Evolutionary conservation across 1,140 invertebrate species (phyloP).

Genomic region (Heliothis virescens): DNA sequence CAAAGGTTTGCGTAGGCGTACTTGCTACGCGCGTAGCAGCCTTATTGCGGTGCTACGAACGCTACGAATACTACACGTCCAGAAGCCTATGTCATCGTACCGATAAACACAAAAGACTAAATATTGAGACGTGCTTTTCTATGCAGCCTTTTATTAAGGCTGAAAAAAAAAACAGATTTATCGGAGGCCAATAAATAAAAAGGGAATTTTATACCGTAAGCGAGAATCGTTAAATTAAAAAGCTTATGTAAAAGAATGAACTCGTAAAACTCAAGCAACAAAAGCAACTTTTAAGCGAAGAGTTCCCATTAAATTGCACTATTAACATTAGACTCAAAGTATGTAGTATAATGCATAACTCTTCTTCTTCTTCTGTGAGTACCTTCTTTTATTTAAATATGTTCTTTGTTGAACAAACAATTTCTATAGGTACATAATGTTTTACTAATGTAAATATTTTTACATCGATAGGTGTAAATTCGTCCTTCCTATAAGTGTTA

Average conservation of each 20-base stretch:
- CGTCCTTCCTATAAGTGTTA: no score
- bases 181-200: not conserved
- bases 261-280: slow-evolving; percentile 6
- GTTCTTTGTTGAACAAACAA: no score
- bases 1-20: not conserved
- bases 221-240: slow-evolving; percentile 12
- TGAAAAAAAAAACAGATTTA: no score
- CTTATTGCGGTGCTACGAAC: not conserved
- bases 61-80: not conserved
- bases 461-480: no score
- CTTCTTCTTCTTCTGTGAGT: no score
- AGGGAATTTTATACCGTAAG: not conserved
- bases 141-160: no score
- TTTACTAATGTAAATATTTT: no score
- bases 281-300: not conserved
- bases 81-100: not conserved
- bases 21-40: not conserved
- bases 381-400: no score
- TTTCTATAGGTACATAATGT: no score
- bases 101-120: not conserved
- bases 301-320: not conserved
- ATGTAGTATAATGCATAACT: no score
- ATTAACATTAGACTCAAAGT: no score
- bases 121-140: no score
- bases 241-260: slow-evolving; percentile 11